phyloP scores from a whole-genome alignment of 2,113 vertebrate species.

The Amblyopsis rosae region DNA sequence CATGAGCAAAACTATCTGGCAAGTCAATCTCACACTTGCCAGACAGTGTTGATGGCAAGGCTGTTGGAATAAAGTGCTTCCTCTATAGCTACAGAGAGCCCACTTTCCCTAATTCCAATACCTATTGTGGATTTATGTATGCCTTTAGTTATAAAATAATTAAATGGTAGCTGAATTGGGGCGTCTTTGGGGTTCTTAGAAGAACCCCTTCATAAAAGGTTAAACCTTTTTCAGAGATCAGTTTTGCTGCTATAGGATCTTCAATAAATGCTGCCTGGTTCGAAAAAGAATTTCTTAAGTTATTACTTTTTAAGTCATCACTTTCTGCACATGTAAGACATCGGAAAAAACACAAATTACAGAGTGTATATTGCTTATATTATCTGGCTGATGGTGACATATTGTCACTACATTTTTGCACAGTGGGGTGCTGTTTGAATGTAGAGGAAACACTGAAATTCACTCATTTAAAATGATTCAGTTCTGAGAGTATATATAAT shows the following conservation, averaged over 20 bases:
- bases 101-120: conserved; percentile 20
- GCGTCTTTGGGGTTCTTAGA: conserved; percentile 8
- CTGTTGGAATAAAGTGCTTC: conserved; percentile 60
- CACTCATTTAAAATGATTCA: conserved; percentile 72
- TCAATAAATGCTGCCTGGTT: too few relatives aligned
- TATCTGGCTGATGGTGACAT: conserved; percentile 41
- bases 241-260: not conserved
- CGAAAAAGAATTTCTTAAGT: too few relatives aligned
- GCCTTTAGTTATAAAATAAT: conserved; percentile 42
- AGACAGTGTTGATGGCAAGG: conserved; percentile 34
- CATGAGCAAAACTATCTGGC: conserved; percentile 38
- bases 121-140: conserved; percentile 42
- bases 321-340: conserved; percentile 20
- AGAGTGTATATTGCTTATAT: too few relatives aligned
- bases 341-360: too few relatives aligned
- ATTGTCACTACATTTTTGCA: not conserved
- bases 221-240: not conserved
- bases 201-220: conserved; percentile 17
- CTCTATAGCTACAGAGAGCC: conserved; percentile 40
- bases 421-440: conserved; percentile 40
- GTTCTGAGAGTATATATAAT: conserved; percentile 66
- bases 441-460: conserved; percentile 71
- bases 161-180: conserved; percentile 40
- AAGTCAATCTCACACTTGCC: conserved; percentile 2
- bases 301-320: conserved; percentile 36